Evolutionary conservation across 2,113 vertebrate species (phyloP), one percentile per base, ranked within the genome.

Genomic region (Redunca redunca): DNA sequence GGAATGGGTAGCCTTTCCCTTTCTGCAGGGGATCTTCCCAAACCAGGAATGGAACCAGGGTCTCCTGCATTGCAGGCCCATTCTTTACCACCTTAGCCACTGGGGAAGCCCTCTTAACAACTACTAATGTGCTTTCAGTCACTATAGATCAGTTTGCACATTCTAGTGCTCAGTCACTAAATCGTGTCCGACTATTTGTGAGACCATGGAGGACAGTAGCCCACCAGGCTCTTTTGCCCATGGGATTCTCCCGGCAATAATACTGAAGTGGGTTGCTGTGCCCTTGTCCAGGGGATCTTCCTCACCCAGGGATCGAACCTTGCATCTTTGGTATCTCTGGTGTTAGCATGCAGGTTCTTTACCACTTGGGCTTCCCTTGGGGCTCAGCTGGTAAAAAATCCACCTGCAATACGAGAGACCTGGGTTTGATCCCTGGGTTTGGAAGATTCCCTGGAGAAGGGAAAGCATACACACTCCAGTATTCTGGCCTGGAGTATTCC

Each of bases 341-440:
- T 25, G 36, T 43, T 77, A 77, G 36, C 21, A 43, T 26, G n/a
- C 36, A 77, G 36, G 21, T 77, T 77, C 71, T 77, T 77, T 25
- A 77, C 36, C 11, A 26, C 23, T 40, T 71, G 67, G 19, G n/a
- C 67, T 71, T 36, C 67, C 67, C 19, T 23, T 40, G 67, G 36
- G n/a, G 67, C 64, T 71, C n/a, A 40, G n/a, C 67, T 71, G n/a
- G n/a, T 71, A 71, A 71, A 71, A 19, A 71, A 36, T 21, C n/a
- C 5, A 2, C 64, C 9, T 21, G 64, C n/a, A 36, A 11, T 71
- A 36, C 0, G 5, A n/a, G n/a, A 71, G 67, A 71, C n/a, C 0
- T 0, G 1, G 10, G 19, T 23, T 71, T 40, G 19, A 71, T 71
- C 67, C n/a, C 67, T 71, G 67, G 67, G n/a, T 40, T 40, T 11